Evolutionary conservation across 2,888 invertebrate species (phyloP).

Genomic region (Acanthoscelides obtectus): DNA sequence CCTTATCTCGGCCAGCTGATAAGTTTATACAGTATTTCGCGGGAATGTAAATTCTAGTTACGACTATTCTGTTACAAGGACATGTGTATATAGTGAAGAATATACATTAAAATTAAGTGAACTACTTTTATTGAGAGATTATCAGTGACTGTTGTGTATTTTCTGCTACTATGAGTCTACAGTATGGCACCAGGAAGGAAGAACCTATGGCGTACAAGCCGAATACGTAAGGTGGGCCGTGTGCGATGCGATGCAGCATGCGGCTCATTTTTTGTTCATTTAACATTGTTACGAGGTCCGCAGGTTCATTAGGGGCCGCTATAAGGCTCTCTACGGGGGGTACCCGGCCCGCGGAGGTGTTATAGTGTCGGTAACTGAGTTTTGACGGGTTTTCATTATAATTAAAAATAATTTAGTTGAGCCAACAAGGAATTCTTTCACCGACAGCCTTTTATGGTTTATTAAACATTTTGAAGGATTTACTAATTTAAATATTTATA

Average conservation of each 20-base stretch:
- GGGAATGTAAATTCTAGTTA: too few relatives aligned
- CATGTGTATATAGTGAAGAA: too few relatives aligned
- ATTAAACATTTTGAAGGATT: constrained; percentile 1
- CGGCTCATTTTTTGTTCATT: constrained; percentile 36
- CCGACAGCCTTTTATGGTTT: constrained; percentile 4
- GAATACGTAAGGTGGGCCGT: not conserved
- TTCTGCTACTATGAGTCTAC: too few relatives aligned
- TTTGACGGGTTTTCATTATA: constrained; percentile 28
- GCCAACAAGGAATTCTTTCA: constrained; percentile 17
- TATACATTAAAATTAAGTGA: too few relatives aligned
- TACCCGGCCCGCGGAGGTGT: constrained; percentile 26
- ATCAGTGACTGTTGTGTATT: too few relatives aligned
- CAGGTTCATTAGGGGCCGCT: constrained; percentile 40
- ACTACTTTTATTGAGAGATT: too few relatives aligned
- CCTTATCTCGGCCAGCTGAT: too few relatives aligned
- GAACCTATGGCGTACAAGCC: constrained; percentile 5
- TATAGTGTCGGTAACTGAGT: constrained; percentile 26
- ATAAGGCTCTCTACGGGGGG: constrained; percentile 29
- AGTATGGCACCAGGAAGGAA: constrained; percentile 2
- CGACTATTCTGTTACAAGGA: too few relatives aligned
- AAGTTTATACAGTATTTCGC: too few relatives aligned
- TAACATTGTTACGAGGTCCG: constrained; percentile 36
- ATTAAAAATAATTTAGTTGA: constrained; percentile 30
- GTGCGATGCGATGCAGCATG: constrained; percentile 6
- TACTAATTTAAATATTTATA: constrained; percentile 11